Evolutionary conservation across 2,888 invertebrate genomes (phyloP).

Genomic region (Flexamia atlantica): DNA sequence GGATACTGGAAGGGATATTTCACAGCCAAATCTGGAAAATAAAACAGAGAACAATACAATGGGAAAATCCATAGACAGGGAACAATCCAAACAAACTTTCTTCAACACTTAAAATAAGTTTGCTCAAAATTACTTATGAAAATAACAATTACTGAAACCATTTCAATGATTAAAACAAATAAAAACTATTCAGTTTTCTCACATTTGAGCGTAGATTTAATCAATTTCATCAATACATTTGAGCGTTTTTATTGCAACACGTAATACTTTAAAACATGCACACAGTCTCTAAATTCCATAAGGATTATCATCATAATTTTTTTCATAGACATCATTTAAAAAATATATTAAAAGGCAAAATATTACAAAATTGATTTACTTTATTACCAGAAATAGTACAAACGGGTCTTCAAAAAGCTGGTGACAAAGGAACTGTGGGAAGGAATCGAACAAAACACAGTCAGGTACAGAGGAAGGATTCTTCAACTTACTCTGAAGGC

Average conservation of each 20-base stretch:
- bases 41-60: slow-evolving; percentile 43
- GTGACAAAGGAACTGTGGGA: neutral
- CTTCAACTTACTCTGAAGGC: slow-evolving; percentile 60
- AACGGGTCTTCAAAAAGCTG: neutral
- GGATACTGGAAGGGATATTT: neutral
- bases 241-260: too few species aligned
- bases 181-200: too few species aligned
- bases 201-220: too few species aligned
- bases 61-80: neutral
- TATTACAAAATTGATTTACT: neutral
- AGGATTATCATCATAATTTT: neutral
- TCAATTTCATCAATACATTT: too few species aligned
- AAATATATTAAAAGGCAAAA: neutral
- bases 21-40: slow-evolving; percentile 46
- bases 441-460: slow-evolving; percentile 21
- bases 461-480: neutral
- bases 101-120: neutral
- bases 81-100: neutral
- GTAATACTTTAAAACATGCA: too few species aligned
- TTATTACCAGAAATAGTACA: slow-evolving; percentile 9
- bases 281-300: too few species aligned
- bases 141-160: too few species aligned
- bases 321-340: neutral
- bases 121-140: too few species aligned
- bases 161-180: too few species aligned